Evolutionary conservation across 2,888 invertebrate species (phyloP).

Genomic region (Drosophila mercatorum): DNA sequence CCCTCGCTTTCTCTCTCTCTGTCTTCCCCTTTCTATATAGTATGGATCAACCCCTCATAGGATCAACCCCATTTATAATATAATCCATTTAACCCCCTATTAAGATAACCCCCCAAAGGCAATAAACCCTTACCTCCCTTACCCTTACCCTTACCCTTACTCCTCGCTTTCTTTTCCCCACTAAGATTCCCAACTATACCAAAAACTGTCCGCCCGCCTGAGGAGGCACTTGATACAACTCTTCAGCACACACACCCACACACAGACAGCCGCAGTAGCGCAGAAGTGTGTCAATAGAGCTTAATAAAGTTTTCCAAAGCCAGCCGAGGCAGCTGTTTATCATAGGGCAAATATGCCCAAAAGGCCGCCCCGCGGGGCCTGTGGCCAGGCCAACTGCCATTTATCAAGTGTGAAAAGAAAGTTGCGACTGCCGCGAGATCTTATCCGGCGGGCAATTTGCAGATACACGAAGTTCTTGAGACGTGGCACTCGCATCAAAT

Average conservation of each 20-base stretch:
- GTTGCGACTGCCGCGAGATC: constrained; percentile 16
- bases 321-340: constrained; percentile 12
- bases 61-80: no score
- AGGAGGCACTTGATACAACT: no score
- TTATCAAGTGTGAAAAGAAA: constrained; percentile 27
- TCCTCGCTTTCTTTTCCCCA: not conserved
- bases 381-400: constrained; percentile 8
- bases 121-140: no score
- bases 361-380: not conserved
- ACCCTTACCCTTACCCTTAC: no score
- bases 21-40: no score
- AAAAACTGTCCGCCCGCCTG: no score
- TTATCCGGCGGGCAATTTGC: constrained; percentile 27
- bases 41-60: no score
- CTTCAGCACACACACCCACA: no score
- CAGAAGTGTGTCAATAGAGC: constrained; percentile 1
- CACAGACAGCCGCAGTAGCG: no score
- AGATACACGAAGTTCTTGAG: constrained; percentile 24
- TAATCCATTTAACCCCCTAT: no score
- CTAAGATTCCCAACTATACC: not conserved
- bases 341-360: constrained; percentile 16
- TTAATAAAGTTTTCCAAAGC: constrained; percentile 2
- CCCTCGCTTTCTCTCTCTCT: no score
- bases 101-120: no score
- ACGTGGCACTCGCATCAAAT: constrained; percentile 35